phyloP scores from a whole-genome alignment of 2,113 vertebrate species.

The Periophthalmodon schlosseri region DNA sequence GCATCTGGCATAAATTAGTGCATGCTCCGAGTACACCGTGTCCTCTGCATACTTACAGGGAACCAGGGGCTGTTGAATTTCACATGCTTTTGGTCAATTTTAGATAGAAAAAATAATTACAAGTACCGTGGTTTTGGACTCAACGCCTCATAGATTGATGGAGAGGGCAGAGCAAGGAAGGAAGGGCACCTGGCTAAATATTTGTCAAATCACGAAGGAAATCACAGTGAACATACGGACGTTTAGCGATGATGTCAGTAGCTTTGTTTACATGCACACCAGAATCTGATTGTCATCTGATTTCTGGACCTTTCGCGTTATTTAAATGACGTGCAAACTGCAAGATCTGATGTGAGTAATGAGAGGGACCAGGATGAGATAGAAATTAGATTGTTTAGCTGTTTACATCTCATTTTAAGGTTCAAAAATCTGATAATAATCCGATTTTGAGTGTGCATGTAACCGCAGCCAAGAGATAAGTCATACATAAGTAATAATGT shows the following conservation, averaged over 20 bases:
- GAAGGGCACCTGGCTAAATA: background rate
- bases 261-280: too few relatives aligned
- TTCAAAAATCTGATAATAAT: too few relatives aligned
- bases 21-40: background rate
- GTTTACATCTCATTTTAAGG: too few relatives aligned
- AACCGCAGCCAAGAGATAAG: background rate
- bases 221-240: background rate
- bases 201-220: background rate
- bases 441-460: too few relatives aligned
- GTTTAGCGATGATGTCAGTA: background rate
- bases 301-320: too few relatives aligned
- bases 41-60: background rate
- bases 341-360: too few relatives aligned
- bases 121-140: background rate
- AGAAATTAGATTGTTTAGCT: too few relatives aligned
- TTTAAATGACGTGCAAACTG: too few relatives aligned
- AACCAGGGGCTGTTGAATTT: background rate
- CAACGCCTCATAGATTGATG: background rate
- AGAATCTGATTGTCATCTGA: too few relatives aligned
- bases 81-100: background rate
- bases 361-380: too few relatives aligned
- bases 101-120: background rate
- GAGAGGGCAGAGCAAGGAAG: background rate
- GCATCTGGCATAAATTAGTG: conserved; percentile 15
- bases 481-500: background rate